These are phyloP conservation scores for Lytechinus pictus DNA, from an alignment of 35 echinoderm and acorn worm genomes.

Conservation along the genomic window DNA sequence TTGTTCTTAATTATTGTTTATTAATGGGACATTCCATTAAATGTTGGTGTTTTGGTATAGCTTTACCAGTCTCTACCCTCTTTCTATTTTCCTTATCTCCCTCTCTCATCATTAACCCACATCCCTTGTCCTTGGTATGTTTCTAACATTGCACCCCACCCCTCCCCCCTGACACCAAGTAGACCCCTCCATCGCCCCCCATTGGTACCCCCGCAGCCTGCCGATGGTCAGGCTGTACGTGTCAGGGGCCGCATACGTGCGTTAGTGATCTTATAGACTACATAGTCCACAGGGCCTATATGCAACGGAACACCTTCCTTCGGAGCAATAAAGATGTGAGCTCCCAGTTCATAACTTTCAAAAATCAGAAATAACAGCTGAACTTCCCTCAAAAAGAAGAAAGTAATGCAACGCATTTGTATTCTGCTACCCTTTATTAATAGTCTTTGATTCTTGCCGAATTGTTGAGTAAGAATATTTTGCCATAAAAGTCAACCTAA, in stretches of 20 bases:
- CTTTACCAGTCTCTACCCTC: neutral
- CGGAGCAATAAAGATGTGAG: constrained; percentile 7
- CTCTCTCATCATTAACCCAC: neutral
- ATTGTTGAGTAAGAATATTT: neutral
- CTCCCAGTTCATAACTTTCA: neutral
- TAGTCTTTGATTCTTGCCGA: neutral
- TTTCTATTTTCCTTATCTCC: neutral
- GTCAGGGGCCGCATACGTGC: constrained; percentile 43
- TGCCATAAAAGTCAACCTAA: neutral
- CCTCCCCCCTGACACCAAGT: neutral
- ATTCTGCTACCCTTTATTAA: neutral
- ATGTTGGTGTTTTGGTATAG: neutral
- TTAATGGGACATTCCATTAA: too few species aligned
- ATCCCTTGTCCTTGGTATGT: neutral
- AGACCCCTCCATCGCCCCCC: neutral
- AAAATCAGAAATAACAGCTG: neutral
- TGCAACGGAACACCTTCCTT: neutral
- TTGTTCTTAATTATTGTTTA: too few species aligned
- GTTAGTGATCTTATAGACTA: constrained; percentile 17
- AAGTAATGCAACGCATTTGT: neutral
- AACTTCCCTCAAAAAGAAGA: neutral
- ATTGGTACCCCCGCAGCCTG: constrained; percentile 1
- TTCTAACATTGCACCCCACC: neutral
- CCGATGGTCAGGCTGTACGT: constrained; percentile 35
- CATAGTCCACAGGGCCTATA: neutral